phyloP scores from a whole-genome alignment of 2,113 vertebrate genomes.

The Hemiprocne comata region DNA sequence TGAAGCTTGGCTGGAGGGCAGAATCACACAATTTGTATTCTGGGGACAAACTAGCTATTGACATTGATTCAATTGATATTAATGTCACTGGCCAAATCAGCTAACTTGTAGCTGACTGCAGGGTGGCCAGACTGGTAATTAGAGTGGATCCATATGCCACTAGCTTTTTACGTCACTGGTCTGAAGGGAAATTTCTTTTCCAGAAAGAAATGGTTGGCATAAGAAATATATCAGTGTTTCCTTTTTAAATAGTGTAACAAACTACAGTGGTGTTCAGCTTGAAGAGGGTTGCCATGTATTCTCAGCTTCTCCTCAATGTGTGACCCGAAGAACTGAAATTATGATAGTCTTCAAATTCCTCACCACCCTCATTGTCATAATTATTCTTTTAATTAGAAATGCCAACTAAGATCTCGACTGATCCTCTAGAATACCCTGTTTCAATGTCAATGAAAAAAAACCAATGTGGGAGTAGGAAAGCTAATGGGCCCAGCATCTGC shows the following conservation, averaged over 20 bases:
- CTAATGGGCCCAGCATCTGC: not conserved
- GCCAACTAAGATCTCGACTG: not conserved
- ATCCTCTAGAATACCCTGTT: not conserved
- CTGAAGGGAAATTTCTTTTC: not conserved
- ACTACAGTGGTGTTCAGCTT: not conserved
- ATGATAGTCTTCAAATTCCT: not conserved
- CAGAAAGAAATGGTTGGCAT: not conserved
- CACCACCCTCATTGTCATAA: not conserved
- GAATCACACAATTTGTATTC: not conserved
- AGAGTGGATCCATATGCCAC: slow-evolving; percentile 41
- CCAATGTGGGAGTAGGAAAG: not conserved
- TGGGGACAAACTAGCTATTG: not conserved
- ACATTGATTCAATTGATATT: slow-evolving; percentile 28
- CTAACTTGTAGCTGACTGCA: slow-evolving; percentile 14
- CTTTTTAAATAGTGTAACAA: not conserved
- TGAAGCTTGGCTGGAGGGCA: not conserved
- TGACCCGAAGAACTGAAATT: not conserved
- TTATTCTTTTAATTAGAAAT: not conserved
- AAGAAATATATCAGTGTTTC: not conserved
- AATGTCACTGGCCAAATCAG: slow-evolving; percentile 17
- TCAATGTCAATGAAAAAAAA: not conserved
- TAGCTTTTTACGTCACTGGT: slow-evolving; percentile 6
- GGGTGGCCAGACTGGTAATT: slow-evolving; percentile 28
- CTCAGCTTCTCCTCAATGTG: not conserved
- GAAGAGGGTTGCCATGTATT: not conserved